Evolutionary conservation across 2,113 vertebrate genomes (phyloP).

Genomic region (Glaucomys volans): DNA sequence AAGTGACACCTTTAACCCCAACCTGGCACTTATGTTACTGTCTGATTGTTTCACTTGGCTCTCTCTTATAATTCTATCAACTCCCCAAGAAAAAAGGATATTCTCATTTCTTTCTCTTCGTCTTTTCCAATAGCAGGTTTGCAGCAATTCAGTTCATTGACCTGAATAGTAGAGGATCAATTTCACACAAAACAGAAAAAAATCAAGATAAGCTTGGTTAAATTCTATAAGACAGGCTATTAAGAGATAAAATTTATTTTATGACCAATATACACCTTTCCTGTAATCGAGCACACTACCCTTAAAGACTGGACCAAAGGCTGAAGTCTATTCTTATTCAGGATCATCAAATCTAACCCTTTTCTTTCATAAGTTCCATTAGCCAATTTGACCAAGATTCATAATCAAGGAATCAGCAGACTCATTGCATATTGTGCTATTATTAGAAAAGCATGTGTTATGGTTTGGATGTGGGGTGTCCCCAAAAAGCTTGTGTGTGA

Average conservation of each 20-base stretch:
- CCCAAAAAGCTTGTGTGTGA: no score
- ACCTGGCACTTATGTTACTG: neutral
- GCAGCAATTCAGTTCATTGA: neutral
- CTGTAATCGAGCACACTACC: neutral
- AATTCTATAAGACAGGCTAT: neutral
- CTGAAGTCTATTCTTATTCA: neutral
- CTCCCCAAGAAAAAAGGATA: neutral
- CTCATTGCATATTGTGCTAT: neutral
- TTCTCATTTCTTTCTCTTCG: neutral
- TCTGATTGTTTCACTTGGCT: neutral
- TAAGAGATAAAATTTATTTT: conserved; percentile 13
- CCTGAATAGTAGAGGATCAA: conserved; percentile 29
- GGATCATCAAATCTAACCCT: neutral
- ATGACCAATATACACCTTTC: neutral
- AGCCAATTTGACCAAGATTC: neutral
- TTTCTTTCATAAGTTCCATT: neutral
- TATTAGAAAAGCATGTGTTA: neutral
- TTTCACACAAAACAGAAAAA: neutral
- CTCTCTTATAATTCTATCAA: neutral
- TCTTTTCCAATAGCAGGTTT: neutral
- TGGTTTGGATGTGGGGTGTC: no score
- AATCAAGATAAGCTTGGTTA: neutral
- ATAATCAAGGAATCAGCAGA: neutral
- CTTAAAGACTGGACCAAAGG: neutral
- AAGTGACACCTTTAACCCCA: neutral